Base-by-base conservation (phyloP, 2,797 vertebrate genomes). In the Galagoides demidoff region DNA sequence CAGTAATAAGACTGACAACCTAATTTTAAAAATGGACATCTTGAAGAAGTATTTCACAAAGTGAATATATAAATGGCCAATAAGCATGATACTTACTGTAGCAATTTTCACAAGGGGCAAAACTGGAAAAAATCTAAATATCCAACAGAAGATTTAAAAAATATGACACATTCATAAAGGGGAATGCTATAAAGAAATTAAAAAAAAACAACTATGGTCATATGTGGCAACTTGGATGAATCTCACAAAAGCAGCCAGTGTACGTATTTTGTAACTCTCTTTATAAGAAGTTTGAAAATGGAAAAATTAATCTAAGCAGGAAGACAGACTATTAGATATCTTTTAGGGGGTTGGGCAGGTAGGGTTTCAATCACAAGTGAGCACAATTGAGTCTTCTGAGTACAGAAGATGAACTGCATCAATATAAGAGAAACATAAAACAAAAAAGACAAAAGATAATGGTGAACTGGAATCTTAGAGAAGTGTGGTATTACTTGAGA, bases 41-140 rank as follows among this genome's bases (percentile, higher is more conserved):
- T 14, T 77, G 45, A 94, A 71, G n/a, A 73, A 20, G 29, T 12
- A 91, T 14, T 39, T 66, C 66, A 95, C 57, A 66, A 86, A 63
- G n/a, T 55, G 23, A 68, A 68, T 14, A 55, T 23, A 87, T 11
- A 55, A 94, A 64, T 64, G 49, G 45, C 45, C 20, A 78, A 79
- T n/a, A 81, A 90, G 59, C 45, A 64, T 25, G 66, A 71, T 64
- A 85, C 45, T 64, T 23, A 81, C 29, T 14, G 43, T 2, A 85
- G 64, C n/a, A 79, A n/a, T 92, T 91, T 90, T 83, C 57, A 45
- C n/a, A 89, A 87, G 49, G 89, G 27, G 45, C 31, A 79, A 78
- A 82, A 45, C 23, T 77, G 27, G 63, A 68, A 70, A 90, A 43
- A 94, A 71, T 29, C 27, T 39, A 89, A 84, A 20, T 68, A 64